These are phyloP conservation scores for Troides helena DNA, from an alignment of 2,888 invertebrate species.

Conservation along the genomic window DNA sequence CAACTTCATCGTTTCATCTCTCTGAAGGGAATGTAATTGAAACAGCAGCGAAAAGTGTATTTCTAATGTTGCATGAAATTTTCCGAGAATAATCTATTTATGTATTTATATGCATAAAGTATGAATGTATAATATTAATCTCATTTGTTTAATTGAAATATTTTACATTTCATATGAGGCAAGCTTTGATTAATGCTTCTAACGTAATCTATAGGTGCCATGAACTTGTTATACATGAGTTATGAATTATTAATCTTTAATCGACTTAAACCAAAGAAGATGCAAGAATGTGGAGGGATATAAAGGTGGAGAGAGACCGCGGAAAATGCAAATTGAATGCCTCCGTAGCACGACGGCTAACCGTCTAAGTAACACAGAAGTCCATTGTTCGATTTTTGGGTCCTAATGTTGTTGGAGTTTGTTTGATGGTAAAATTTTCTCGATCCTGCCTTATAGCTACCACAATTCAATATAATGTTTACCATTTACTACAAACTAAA, in stretches of 20 bases:
- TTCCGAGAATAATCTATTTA: neutral
- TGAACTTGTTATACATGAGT: conserved; percentile 9
- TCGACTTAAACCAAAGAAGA: conserved; percentile 8
- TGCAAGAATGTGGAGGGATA: neutral
- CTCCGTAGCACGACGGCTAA: neutral
- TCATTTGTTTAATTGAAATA: conserved; percentile 20
- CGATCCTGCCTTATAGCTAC: too few species aligned
- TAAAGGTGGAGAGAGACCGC: neutral
- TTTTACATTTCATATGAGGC: conserved; percentile 21
- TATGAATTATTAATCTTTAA: conserved; percentile 24
- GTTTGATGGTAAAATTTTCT: too few species aligned
- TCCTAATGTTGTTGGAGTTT: too few species aligned
- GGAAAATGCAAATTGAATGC: too few species aligned
- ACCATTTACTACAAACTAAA: too few species aligned
- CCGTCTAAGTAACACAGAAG: too few species aligned
- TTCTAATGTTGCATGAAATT: too few species aligned
- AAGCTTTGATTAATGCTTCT: conserved; percentile 17
- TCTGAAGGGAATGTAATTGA: too few species aligned
- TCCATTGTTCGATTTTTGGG: too few species aligned
- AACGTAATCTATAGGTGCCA: conserved; percentile 11
- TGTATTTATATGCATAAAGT: conserved; percentile 27
- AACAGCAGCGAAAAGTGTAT: too few species aligned
- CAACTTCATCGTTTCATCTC: too few species aligned
- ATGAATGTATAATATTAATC: conserved; percentile 18
- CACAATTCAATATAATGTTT: too few species aligned